Percentiles rank a stretch among this genome's conserved stretches.
Evolutionary conservation across 2,113 vertebrate genomes (phyloP).

Genomic region (Mesocricetus auratus): DNA sequence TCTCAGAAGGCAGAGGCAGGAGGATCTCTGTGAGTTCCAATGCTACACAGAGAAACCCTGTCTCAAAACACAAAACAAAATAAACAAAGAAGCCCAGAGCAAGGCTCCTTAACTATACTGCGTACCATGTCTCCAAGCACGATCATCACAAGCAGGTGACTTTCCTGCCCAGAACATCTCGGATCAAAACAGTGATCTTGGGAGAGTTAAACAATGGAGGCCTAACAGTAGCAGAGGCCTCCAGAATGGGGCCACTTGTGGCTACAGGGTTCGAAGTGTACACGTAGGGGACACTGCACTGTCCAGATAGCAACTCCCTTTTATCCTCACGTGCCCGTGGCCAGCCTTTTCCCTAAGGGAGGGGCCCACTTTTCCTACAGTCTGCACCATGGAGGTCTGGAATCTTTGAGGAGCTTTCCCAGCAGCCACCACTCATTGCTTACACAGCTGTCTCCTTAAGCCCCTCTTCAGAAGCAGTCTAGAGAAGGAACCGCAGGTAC

Average conservation of each 20-base stretch:
- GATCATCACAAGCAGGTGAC: not conserved
- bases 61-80: too few relatives aligned
- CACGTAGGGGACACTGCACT: not conserved
- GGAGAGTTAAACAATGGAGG: not conserved
- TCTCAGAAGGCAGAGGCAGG: not conserved
- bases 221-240: not conserved
- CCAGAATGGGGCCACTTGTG: accelerated
- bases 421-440: not conserved
- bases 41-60: too few relatives aligned
- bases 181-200: not conserved
- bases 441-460: not conserved
- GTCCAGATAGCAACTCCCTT: not conserved
- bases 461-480: not conserved
- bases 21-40: not conserved
- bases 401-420: not conserved
- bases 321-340: not conserved
- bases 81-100: not conserved
- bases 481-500: not conserved
- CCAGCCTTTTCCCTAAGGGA: not conserved
- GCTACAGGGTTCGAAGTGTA: not conserved
- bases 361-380: too few relatives aligned
- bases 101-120: not conserved
- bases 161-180: not conserved
- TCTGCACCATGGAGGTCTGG: not conserved
- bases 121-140: not conserved